These are phyloP conservation scores for Phrynocephalus vlangalii DNA, from an alignment of 2,797 vertebrate genomes.

Conservation along the genomic window DNA sequence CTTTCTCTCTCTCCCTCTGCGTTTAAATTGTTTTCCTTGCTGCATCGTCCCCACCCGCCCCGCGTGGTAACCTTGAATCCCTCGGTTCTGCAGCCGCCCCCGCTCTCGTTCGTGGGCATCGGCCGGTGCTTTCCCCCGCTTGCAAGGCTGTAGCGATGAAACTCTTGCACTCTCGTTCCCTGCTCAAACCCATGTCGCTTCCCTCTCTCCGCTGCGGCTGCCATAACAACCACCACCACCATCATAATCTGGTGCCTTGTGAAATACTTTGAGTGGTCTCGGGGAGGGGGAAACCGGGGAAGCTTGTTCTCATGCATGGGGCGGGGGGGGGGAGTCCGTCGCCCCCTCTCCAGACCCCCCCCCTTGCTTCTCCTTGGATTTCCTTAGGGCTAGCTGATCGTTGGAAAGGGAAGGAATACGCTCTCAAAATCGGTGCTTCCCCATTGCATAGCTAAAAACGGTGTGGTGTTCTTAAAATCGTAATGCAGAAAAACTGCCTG, in stretches of 20 bases:
- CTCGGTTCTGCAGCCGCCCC: conserved; percentile 63
- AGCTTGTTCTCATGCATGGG: neutral
- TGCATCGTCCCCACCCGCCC: conserved; percentile 64
- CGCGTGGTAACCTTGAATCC: conserved; percentile 63
- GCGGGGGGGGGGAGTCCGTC: too few species aligned
- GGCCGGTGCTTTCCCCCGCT: conserved; percentile 86
- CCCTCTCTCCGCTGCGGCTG: too few species aligned
- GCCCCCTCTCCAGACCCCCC: neutral
- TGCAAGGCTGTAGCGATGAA: conserved; percentile 68
- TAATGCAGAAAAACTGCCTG: rapidly evolving
- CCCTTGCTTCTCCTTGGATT: neutral
- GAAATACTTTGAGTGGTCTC: neutral
- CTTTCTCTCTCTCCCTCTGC: neutral
- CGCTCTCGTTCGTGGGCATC: conserved; percentile 65
- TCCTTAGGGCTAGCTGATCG: neutral
- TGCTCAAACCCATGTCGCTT: conserved; percentile 55
- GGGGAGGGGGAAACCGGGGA: neutral
- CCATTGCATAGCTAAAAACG: too few species aligned
- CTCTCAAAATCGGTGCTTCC: neutral
- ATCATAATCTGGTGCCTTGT: too few species aligned
- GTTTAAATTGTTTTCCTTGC: conserved; percentile 52
- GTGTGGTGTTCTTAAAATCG: neutral
- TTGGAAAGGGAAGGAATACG: too few species aligned
- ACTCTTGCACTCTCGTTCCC: conserved; percentile 76
- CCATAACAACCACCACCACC: too few species aligned